Percentiles rank a stretch among this genome's conserved stretches.
Evolutionary conservation across 2,888 invertebrate genomes (phyloP).

Genomic region (Tetanocera ferruginea): DNA sequence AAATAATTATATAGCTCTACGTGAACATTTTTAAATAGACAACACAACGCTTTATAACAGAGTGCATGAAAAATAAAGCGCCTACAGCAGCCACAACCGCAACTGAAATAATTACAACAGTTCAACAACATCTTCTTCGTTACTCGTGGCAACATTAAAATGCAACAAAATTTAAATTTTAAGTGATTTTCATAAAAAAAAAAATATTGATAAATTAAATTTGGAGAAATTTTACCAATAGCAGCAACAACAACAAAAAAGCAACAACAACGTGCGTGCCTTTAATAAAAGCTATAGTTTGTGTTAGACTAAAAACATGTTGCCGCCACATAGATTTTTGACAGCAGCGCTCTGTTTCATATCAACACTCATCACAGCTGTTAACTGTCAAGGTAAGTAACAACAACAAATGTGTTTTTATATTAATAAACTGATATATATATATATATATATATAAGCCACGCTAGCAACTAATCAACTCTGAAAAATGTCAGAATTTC

Average conservation of each 20-base stretch:
- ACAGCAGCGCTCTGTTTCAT: conserved; percentile 28
- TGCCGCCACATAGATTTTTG: neutral
- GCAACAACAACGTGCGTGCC: conserved; percentile 4
- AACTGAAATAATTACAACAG: conserved; percentile 19
- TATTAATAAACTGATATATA: neutral
- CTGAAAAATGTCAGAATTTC: neutral
- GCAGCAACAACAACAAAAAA: conserved; percentile 14
- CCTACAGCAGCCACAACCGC: conserved; percentile 23
- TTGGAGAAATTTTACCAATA: conserved; percentile 39
- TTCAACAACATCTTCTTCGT: conserved; percentile 26
- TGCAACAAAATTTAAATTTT: conserved; percentile 32
- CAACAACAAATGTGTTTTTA: neutral
- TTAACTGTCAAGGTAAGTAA: conserved; percentile 45
- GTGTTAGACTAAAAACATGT: neutral
- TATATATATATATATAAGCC: neutral
- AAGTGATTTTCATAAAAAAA: conserved; percentile 8
- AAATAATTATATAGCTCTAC: no score
- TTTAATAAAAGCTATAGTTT: neutral
- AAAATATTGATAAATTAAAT: conserved; percentile 21
- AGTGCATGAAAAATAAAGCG: neutral
- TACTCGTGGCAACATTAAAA: conserved; percentile 19
- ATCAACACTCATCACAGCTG: conserved; percentile 36
- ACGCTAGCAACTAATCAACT: neutral
- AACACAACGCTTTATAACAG: neutral
- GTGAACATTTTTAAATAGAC: neutral